Conservation (phyloP, 2,888 invertebrate species). For the Sesamia inferens region DNA sequence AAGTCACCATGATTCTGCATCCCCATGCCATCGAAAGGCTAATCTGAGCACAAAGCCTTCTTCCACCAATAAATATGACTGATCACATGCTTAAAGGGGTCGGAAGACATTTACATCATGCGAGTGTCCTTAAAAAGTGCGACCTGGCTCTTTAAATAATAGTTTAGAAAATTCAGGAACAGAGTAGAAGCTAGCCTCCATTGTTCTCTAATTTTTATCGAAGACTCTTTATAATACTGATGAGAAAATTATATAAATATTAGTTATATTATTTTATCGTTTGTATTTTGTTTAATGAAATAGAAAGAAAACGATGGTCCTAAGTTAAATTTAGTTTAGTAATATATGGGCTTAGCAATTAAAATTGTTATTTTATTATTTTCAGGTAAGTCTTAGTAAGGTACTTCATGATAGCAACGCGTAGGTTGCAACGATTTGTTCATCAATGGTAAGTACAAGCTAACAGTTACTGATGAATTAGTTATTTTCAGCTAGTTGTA, state of each 20-base stretch:
- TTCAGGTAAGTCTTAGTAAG: slow-evolving; percentile 37
- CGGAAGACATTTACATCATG: slow-evolving; percentile 46
- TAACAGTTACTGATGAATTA: neutral
- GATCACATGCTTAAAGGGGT: slow-evolving; percentile 73
- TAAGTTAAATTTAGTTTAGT: no score
- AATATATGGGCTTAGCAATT: neutral
- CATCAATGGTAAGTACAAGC: neutral
- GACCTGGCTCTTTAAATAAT: neutral
- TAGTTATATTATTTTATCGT: no score
- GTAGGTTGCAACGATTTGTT: neutral
- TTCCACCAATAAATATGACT: slow-evolving; percentile 71
- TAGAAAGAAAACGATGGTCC: no score
- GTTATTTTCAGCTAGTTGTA: neutral
- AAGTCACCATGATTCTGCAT: slow-evolving; percentile 32
- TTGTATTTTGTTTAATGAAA: no score
- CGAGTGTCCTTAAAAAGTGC: slow-evolving; percentile 4
- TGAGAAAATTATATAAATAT: no score
- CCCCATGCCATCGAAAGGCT: slow-evolving; percentile 36
- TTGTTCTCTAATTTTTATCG: neutral
- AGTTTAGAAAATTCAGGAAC: neutral
- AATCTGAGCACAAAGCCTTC: slow-evolving; percentile 70
- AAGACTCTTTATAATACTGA: neutral
- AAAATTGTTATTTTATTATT: slow-evolving; percentile 1
- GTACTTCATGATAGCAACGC: neutral
- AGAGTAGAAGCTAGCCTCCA: neutral